Percentiles rank a stretch among this genome's conserved stretches.
These are phyloP conservation scores for Lamprologus tigripictilis DNA, from an alignment of 2,113 vertebrate species.

Conservation along the genomic window DNA sequence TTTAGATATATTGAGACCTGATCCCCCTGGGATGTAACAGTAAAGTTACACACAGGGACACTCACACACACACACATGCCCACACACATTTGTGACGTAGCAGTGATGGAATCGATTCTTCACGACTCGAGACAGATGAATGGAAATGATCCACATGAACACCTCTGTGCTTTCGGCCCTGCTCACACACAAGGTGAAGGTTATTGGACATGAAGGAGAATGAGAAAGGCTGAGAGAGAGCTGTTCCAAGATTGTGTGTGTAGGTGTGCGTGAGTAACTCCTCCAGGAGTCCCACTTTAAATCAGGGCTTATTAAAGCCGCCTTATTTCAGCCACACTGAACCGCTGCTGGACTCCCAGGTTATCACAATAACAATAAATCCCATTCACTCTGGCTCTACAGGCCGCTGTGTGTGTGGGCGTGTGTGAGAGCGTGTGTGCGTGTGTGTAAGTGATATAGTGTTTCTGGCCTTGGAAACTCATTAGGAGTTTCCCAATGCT, in stretches of 20 bases:
- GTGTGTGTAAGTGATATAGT: constrained; percentile 22
- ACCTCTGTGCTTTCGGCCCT: not conserved
- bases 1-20: constrained; percentile 32
- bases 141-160: constrained; percentile 45
- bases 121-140: constrained; percentile 30
- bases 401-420: not conserved
- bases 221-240: not conserved
- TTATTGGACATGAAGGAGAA: constrained; percentile 25
- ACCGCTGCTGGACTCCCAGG: constrained; percentile 59
- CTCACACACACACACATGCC: not conserved
- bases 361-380: constrained; percentile 75
- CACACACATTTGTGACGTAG: constrained; percentile 19
- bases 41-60: not conserved
- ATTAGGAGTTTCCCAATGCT: constrained; percentile 62
- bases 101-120: constrained; percentile 23
- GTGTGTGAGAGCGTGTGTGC: not conserved
- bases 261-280: not conserved
- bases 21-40: constrained; percentile 5
- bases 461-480: constrained; percentile 50
- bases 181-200: constrained; percentile 18
- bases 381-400: constrained; percentile 21
- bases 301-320: constrained; percentile 71
- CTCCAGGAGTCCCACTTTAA: constrained; percentile 65
- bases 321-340: constrained; percentile 62
- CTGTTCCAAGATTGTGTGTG: not conserved